These are phyloP conservation scores for Argyresthia albistria DNA, from an alignment of 2,888 invertebrate species.

Conservation along the genomic window DNA sequence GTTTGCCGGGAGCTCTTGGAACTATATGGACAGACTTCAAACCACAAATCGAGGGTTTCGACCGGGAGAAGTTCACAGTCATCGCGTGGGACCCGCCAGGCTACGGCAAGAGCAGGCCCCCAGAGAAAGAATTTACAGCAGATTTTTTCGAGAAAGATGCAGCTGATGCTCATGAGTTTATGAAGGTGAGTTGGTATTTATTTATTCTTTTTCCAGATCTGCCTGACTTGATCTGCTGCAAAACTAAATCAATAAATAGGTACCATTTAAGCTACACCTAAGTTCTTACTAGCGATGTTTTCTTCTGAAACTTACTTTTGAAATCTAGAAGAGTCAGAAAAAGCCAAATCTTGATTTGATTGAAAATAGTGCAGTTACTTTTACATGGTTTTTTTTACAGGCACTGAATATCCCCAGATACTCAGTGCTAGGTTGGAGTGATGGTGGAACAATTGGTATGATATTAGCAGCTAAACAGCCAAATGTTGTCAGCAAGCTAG, in stretches of 20 bases:
- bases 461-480: constrained; percentile 83
- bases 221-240: no score
- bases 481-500: constrained; percentile 77
- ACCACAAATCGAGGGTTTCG: constrained; percentile 80
- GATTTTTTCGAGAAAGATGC: constrained; percentile 86
- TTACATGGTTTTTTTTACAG: constrained; percentile 27
- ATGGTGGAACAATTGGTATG: constrained; percentile 86
- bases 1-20: constrained; percentile 87
- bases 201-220: no score
- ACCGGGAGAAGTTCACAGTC: constrained; percentile 74
- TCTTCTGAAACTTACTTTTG: no score
- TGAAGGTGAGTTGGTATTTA: constrained; percentile 68
- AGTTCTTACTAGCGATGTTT: no score
- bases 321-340: no score
- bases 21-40: constrained; percentile 87
- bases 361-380: background rate
- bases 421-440: constrained; percentile 91
- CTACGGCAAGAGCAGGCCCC: constrained; percentile 88
- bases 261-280: no score
- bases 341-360: no score
- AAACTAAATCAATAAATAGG: no score
- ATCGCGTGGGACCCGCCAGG: constrained; percentile 91
- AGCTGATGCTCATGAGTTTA: constrained; percentile 76
- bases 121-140: constrained; percentile 77
- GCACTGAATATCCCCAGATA: constrained; percentile 76